A percentile compares a stretch with the other conserved stretches of the same genome.
Evolutionary conservation across 2,113 vertebrate genomes (phyloP).

Genomic region (Etia nguti): DNA sequence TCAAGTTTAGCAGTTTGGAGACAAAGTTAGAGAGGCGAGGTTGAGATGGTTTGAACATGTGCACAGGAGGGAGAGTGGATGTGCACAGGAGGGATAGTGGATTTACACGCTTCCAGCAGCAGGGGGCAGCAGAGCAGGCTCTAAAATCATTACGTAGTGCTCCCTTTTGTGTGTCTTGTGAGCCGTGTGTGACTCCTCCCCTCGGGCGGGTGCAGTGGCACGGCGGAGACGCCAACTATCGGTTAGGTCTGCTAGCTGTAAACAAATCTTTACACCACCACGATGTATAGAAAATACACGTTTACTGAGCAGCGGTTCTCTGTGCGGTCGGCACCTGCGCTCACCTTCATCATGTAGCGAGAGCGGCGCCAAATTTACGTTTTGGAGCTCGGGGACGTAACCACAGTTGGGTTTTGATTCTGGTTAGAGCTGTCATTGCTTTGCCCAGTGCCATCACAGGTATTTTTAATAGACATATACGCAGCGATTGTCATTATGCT

Average conservation of each 20-base stretch:
- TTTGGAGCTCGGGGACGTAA: background rate
- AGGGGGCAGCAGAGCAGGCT: conserved; percentile 28
- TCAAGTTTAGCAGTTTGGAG: background rate
- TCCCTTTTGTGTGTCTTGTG: conserved; percentile 63
- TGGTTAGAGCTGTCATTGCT: conserved; percentile 2
- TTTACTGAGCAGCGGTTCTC: background rate
- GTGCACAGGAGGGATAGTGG: background rate
- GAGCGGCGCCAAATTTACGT: background rate
- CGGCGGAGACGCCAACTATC: background rate
- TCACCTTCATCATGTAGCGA: conserved; percentile 23
- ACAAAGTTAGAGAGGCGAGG: background rate
- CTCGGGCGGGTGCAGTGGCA: conserved; percentile 47
- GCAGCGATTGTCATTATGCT: conserved; percentile 14
- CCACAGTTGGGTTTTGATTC: background rate
- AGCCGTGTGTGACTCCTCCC: conserved; percentile 65
- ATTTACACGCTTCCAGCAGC: background rate
- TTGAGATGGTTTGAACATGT: background rate
- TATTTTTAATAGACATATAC: background rate
- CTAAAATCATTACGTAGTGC: conserved; percentile 69
- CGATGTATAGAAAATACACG: background rate
- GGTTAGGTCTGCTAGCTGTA: conserved; percentile 41
- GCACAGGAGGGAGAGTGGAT: background rate
- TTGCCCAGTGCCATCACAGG: background rate
- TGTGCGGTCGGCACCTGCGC: background rate
- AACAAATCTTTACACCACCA: conserved; percentile 56